phyloP scores from a whole-genome alignment of 2,113 vertebrate genomes.

The Scalopus aquaticus region DNA sequence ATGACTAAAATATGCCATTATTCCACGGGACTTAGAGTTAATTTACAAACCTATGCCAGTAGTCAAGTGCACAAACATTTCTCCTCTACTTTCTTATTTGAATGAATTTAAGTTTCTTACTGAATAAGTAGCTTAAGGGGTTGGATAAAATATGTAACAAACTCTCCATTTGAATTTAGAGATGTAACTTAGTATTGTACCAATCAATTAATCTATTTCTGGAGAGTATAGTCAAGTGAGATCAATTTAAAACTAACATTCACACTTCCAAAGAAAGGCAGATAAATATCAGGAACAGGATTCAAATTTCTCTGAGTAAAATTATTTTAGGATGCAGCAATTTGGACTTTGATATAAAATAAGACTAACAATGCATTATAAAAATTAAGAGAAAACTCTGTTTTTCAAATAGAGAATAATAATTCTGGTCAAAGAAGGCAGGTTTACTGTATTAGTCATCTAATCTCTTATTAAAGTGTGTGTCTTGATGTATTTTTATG shows the following conservation, averaged over 20 bases:
- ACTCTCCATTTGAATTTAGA: constrained; percentile 5
- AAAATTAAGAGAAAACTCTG: not conserved
- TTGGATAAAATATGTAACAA: constrained; percentile 1
- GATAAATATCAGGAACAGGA: not conserved
- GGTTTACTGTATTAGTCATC: not conserved
- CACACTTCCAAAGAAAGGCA: not conserved
- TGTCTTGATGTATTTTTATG: constrained; percentile 27
- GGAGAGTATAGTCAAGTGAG: constrained; percentile 16
- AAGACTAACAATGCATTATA: not conserved
- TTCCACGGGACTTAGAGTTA: not conserved
- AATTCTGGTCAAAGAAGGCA: not conserved
- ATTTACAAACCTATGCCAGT: not conserved
- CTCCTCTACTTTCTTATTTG: not conserved
- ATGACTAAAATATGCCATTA: not conserved
- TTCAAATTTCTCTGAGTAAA: constrained; percentile 26
- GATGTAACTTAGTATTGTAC: not conserved
- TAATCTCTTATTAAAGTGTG: constrained; percentile 19
- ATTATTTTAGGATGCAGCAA: not conserved
- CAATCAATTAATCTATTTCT: not conserved
- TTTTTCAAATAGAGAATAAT: not conserved
- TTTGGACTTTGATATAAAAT: not conserved
- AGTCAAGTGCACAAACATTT: not conserved
- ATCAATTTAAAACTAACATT: not conserved
- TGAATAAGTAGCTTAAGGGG: not conserved
- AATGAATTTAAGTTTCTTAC: not conserved